A percentile compares a stretch with the other conserved stretches of the same genome.
Conservation (phyloP, 2,113 vertebrate genomes). For the Toxostoma redivivum region DNA sequence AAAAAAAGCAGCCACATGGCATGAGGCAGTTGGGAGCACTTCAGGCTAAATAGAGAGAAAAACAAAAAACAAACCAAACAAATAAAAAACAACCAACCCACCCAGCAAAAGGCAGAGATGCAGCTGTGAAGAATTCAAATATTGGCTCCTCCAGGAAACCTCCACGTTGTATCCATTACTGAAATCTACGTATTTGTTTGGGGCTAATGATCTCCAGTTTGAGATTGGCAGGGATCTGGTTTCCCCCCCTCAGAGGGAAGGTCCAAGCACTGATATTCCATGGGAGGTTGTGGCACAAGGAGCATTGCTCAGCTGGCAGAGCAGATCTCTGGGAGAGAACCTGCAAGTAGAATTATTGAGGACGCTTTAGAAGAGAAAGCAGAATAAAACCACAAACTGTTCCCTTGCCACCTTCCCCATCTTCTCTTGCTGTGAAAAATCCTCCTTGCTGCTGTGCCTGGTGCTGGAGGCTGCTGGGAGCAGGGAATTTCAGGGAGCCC, state of each 20-base stretch:
- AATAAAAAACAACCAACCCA: background rate
- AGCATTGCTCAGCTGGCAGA: background rate
- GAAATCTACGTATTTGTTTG: background rate
- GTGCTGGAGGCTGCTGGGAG: background rate
- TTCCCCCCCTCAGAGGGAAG: background rate
- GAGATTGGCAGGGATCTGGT: background rate
- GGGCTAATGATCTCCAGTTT: background rate
- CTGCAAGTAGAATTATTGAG: background rate
- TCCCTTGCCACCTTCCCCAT: background rate
- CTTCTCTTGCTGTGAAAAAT: background rate
- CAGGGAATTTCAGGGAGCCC: too few relatives aligned
- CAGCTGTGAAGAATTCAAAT: conserved; percentile 29
- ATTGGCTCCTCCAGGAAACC: background rate
- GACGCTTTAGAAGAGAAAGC: background rate
- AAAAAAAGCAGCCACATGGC: conserved; percentile 5
- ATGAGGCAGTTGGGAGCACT: background rate
- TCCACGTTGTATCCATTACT: background rate
- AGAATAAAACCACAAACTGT: background rate
- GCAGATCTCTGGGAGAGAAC: background rate
- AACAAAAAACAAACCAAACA: too few relatives aligned
- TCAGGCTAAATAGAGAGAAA: background rate
- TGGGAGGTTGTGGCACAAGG: background rate
- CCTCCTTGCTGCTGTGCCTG: background rate
- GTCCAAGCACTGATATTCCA: background rate
- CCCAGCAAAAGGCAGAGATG: background rate